phyloP scores from a whole-genome alignment of 2,797 vertebrate species.

The Tiaroga cobitis region DNA sequence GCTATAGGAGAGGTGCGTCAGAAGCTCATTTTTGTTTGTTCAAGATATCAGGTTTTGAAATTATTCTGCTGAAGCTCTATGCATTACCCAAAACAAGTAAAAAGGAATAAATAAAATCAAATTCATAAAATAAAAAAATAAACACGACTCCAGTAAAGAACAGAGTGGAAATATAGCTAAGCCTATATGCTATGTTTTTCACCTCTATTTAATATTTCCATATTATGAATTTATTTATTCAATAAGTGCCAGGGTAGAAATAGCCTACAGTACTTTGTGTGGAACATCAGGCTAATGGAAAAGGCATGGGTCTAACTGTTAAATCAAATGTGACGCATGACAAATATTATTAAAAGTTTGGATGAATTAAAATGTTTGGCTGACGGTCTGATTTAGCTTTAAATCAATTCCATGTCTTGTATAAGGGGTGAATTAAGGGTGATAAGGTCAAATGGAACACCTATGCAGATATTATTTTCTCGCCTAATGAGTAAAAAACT shows the following conservation, averaged over 20 bases:
- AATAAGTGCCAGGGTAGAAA: constrained; percentile 74
- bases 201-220: constrained; percentile 20
- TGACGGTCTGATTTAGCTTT: constrained; percentile 87
- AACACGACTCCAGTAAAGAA: background rate
- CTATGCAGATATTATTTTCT: background rate
- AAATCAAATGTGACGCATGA: constrained; percentile 92
- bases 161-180: background rate
- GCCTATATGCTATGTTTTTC: too few species aligned
- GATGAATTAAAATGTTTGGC: constrained; percentile 98
- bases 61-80: background rate
- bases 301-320: constrained; percentile 84
- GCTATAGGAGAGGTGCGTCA: background rate
- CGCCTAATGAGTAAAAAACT: background rate
- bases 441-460: background rate
- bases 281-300: constrained; percentile 86
- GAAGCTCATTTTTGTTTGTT: background rate
- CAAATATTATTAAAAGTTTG: constrained; percentile 93
- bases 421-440: background rate
- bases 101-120: too few species aligned
- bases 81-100: background rate
- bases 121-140: background rate
- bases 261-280: constrained; percentile 75
- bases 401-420: constrained; percentile 84
- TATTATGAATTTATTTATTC: constrained; percentile 70
- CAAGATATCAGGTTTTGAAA: background rate